A percentile compares a stretch with the other conserved stretches of the same genome.
These are phyloP conservation scores for Micropoecilia bifurca DNA, from an alignment of 2,797 vertebrate species.

Conservation along the genomic window DNA sequence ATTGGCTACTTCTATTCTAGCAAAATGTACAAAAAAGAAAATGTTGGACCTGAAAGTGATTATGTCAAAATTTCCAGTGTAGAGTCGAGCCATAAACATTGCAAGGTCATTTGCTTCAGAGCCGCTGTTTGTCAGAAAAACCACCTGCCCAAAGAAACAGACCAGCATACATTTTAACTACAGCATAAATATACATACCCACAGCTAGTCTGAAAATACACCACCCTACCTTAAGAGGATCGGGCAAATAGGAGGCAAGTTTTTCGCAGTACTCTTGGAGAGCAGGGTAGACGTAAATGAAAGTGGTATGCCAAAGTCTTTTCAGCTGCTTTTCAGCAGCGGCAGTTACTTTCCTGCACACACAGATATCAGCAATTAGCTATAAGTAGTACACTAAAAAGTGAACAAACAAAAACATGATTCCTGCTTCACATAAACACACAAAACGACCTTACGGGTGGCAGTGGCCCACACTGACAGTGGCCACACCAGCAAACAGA, in stretches of 20 bases:
- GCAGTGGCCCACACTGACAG: conserved; percentile 93
- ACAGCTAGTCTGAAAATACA: neutral
- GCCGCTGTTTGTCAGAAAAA: conserved; percentile 93
- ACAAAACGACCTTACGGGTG: conserved; percentile 87
- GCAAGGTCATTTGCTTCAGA: conserved; percentile 96
- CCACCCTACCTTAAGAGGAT: conserved; percentile 89
- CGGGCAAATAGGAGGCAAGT: conserved; percentile 85
- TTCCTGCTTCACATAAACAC: neutral
- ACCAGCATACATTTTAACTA: conserved; percentile 11
- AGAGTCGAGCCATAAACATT: conserved; percentile 90
- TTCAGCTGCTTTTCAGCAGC: conserved; percentile 86
- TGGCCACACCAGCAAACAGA: conserved; percentile 92
- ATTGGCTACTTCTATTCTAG: neutral
- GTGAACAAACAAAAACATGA: neutral
- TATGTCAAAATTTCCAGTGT: conserved; percentile 88
- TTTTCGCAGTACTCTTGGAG: conserved; percentile 92
- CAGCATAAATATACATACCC: neutral
- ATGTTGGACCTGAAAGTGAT: conserved; percentile 87
- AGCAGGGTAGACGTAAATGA: conserved; percentile 85
- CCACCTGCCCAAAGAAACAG: conserved; percentile 77
- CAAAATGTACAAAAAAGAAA: neutral
- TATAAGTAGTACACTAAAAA: neutral
- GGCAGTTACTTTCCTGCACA: conserved; percentile 86
- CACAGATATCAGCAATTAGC: conserved; percentile 7
- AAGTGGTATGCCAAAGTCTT: conserved; percentile 89